Evolutionary conservation across 1,140 invertebrate genomes (phyloP).

Genomic region (Ruditapes philippinarum): DNA sequence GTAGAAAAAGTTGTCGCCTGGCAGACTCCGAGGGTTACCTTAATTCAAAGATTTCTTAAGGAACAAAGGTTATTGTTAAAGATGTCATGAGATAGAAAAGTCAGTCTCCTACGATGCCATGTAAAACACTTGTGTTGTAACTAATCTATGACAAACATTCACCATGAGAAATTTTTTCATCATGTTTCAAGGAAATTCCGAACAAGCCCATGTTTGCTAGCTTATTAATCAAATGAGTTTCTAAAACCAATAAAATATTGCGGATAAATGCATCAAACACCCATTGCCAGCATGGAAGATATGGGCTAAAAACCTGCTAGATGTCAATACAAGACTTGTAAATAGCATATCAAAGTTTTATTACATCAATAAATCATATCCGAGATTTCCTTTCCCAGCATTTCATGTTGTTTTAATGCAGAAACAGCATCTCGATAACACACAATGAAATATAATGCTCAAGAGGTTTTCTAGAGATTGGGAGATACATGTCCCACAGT

Average conservation of each 20-base stretch:
- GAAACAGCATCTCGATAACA: neutral
- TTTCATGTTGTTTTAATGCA: neutral
- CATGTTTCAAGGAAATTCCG: neutral
- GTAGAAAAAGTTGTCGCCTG: too few relatives aligned
- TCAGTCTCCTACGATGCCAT: neutral
- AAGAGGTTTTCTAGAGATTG: too few relatives aligned
- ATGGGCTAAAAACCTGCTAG: neutral
- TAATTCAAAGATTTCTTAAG: too few relatives aligned
- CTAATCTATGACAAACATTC: neutral
- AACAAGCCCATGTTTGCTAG: neutral
- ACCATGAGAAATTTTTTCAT: neutral
- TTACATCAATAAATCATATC: conserved; percentile 19
- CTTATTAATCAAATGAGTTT: conserved; percentile 38
- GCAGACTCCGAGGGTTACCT: too few relatives aligned
- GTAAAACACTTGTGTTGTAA: neutral
- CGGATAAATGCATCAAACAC: conserved; percentile 33
- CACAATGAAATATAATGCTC: neutral
- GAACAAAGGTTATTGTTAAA: too few relatives aligned
- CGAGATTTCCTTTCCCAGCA: neutral
- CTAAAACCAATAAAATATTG: conserved; percentile 24
- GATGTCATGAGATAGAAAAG: neutral
- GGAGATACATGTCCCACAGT: too few relatives aligned
- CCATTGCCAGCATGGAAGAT: neutral
- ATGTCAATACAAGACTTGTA: conserved; percentile 11
- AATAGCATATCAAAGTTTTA: conserved; percentile 9